phyloP scores from a whole-genome alignment of 2,797 vertebrate genomes.

The Centroberyx gerrardi region DNA sequence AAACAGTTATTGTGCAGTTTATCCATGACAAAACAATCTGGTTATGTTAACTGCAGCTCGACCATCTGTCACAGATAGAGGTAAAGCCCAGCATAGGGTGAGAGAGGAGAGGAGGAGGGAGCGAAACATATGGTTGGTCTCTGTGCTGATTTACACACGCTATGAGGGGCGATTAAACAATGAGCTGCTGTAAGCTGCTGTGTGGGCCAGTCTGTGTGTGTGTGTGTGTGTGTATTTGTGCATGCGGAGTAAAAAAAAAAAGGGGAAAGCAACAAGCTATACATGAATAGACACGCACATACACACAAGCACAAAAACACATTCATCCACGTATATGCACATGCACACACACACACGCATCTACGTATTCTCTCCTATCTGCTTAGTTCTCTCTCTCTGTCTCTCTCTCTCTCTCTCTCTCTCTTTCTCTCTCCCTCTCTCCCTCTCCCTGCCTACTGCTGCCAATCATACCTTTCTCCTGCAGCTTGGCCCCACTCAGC shows the following conservation, averaged over 20 bases:
- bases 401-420: no score
- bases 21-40: slow-evolving; percentile 7
- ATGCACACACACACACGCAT: slow-evolving; percentile 5
- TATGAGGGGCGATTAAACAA: slow-evolving; percentile 26
- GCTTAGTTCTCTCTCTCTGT: no score
- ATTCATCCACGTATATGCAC: neutral
- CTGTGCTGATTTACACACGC: slow-evolving; percentile 47
- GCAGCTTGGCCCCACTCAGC: slow-evolving; percentile 33
- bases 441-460: slow-evolving; percentile 48
- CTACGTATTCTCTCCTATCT: neutral
- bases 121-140: slow-evolving; percentile 19
- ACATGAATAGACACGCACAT: neutral
- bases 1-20: no score
- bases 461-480: slow-evolving; percentile 60
- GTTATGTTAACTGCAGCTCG: slow-evolving; percentile 2
- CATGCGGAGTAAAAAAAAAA: neutral
- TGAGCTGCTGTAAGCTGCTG: slow-evolving; percentile 26
- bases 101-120: slow-evolving; percentile 19
- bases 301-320: neutral
- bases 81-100: neutral
- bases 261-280: neutral
- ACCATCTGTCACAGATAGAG: slow-evolving; percentile 13
- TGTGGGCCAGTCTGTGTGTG: neutral
- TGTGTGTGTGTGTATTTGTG: neutral
- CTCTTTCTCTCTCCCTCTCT: slow-evolving; percentile 9